These are phyloP conservation scores for Eretmochelys imbricata DNA, from an alignment of 2,113 vertebrate genomes.

Conservation along the genomic window DNA sequence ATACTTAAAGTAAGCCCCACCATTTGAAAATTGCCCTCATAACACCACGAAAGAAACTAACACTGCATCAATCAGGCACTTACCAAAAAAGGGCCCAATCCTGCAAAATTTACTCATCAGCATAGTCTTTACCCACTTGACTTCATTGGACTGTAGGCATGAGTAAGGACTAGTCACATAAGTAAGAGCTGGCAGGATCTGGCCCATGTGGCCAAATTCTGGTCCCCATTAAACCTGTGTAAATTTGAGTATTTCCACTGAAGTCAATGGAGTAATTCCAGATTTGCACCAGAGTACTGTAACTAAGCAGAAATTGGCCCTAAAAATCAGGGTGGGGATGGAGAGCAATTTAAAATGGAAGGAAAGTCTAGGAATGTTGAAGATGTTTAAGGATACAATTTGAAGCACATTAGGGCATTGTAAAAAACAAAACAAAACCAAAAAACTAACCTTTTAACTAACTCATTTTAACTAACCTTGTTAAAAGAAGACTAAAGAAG, in stretches of 20 bases:
- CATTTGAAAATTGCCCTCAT: background rate
- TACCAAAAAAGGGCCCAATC: background rate
- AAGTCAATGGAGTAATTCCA: background rate
- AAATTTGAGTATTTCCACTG: background rate
- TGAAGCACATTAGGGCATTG: background rate
- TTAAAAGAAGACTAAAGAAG: background rate
- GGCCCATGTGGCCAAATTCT: background rate
- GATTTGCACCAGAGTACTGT: background rate
- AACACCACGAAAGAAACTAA: background rate
- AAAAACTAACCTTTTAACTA: background rate
- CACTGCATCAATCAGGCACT: background rate
- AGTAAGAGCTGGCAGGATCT: background rate
- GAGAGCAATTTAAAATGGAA: background rate
- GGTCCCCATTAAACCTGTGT: background rate
- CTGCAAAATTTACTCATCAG: background rate
- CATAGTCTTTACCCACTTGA: background rate
- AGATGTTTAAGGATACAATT: background rate
- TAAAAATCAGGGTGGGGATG: background rate
- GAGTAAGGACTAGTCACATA: background rate
- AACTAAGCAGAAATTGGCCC: background rate
- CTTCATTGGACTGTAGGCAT: background rate
- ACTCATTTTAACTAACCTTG: background rate
- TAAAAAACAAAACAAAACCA: background rate
- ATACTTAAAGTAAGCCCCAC: background rate
- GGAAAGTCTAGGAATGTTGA: background rate